A percentile compares a stretch with the other conserved stretches of the same genome.
phyloP scores from a whole-genome alignment of 2,888 invertebrate genomes.

The Cephus spinipes region DNA sequence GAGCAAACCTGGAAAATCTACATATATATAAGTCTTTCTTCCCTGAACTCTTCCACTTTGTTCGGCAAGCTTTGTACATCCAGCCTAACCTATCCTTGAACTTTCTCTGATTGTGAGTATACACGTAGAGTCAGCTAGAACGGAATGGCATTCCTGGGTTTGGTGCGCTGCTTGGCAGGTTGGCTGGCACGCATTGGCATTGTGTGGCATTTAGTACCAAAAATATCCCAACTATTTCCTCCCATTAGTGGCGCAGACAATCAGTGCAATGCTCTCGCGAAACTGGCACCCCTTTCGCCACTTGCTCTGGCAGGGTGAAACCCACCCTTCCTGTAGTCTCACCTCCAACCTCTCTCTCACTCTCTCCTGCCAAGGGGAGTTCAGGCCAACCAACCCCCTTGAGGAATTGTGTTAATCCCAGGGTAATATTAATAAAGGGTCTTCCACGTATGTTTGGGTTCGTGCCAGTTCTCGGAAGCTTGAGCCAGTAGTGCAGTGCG shows the following conservation, averaged over 20 bases:
- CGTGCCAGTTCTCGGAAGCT: conserved; percentile 27
- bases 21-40: too few species aligned
- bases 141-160: too few species aligned
- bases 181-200: conserved; percentile 20
- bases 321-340: conserved; percentile 9
- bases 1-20: too few species aligned
- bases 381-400: not conserved
- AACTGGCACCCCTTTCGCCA: conserved; percentile 14
- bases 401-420: conserved; percentile 6
- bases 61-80: too few species aligned
- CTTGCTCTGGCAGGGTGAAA: not conserved
- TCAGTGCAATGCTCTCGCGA: conserved; percentile 36
- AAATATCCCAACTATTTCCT: conserved; percentile 59
- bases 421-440: conserved; percentile 22
- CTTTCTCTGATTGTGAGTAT: too few species aligned
- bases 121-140: too few species aligned
- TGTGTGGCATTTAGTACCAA: conserved; percentile 30
- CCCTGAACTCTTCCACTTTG: too few species aligned
- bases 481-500: not conserved
- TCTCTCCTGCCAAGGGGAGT: not conserved
- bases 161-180: conserved; percentile 24
- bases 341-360: conserved; percentile 4
- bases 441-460: conserved; percentile 30
- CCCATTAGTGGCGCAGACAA: conserved; percentile 50
- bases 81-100: too few species aligned